These are phyloP conservation scores for Plebejus melissa DNA, from an alignment of 2,888 invertebrate genomes.

Conservation along the genomic window DNA sequence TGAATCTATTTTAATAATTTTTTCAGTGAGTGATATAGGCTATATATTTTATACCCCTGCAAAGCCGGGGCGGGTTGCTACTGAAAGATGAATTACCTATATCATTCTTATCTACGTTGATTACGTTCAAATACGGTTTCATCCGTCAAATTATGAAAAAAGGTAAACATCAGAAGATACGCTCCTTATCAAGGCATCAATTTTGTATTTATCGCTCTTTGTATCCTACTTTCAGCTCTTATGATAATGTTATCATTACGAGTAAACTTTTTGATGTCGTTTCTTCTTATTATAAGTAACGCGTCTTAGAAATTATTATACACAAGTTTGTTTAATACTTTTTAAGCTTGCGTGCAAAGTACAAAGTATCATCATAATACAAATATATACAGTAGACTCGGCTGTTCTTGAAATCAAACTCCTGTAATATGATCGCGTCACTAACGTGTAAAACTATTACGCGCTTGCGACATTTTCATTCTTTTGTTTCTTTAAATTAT, in stretches of 20 bases:
- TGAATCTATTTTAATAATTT: too few species aligned
- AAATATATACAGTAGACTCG: not conserved
- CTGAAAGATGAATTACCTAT: too few species aligned
- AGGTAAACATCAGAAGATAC: not conserved
- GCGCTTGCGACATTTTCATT: too few species aligned
- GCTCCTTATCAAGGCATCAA: not conserved
- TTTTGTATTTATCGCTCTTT: not conserved
- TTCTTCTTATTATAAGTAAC: not conserved
- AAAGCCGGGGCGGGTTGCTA: too few species aligned
- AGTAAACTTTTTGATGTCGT: constrained; percentile 7
- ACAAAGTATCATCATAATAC: not conserved
- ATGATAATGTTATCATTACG: constrained; percentile 2
- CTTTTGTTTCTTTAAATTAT: too few species aligned
- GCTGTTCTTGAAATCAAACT: not conserved
- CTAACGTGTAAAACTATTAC: not conserved
- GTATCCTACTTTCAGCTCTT: constrained; percentile 2
- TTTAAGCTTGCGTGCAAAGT: constrained; percentile 1
- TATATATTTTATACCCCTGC: too few species aligned
- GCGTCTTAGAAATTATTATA: not conserved
- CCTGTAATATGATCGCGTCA: not conserved
- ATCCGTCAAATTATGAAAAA: not conserved
- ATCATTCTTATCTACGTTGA: too few species aligned
- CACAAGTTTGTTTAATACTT: constrained; percentile 17
- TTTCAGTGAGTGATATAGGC: too few species aligned
- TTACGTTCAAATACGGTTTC: not conserved